Evolutionary conservation across 2,797 vertebrate genomes (phyloP).

Genomic region (Octomys mimax): DNA sequence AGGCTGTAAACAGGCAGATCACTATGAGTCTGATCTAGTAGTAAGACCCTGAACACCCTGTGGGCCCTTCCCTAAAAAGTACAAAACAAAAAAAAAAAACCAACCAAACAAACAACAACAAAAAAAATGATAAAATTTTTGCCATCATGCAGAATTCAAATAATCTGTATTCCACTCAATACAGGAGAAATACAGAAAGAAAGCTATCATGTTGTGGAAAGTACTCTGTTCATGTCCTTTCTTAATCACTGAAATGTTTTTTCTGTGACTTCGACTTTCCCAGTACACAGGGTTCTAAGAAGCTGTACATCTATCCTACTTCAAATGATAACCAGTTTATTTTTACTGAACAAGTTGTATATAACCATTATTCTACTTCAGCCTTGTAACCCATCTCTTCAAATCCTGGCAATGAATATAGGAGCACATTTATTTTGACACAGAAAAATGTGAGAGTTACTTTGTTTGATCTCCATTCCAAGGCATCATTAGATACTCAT

Average conservation of each 20-base stretch:
- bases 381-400: not conserved
- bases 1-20: no score
- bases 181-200: not conserved
- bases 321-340: not conserved
- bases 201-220: not conserved
- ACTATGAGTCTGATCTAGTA: no score
- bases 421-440: not conserved
- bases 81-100: no score
- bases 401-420: conserved; percentile 19
- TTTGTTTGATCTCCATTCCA: not conserved
- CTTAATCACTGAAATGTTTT: not conserved
- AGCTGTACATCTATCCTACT: not conserved
- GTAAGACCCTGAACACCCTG: no score
- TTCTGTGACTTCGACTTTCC: not conserved
- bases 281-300: not conserved
- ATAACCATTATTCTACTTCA: conserved; percentile 31
- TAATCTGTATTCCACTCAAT: not conserved
- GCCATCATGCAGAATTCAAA: not conserved
- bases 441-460: conserved; percentile 24
- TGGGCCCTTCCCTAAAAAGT: no score
- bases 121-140: not conserved
- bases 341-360: not conserved
- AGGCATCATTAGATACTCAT: not conserved
- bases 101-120: no score
- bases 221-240: not conserved